Conservation (phyloP, 2,797 vertebrate genomes). For the Discoglossus pictus region DNA sequence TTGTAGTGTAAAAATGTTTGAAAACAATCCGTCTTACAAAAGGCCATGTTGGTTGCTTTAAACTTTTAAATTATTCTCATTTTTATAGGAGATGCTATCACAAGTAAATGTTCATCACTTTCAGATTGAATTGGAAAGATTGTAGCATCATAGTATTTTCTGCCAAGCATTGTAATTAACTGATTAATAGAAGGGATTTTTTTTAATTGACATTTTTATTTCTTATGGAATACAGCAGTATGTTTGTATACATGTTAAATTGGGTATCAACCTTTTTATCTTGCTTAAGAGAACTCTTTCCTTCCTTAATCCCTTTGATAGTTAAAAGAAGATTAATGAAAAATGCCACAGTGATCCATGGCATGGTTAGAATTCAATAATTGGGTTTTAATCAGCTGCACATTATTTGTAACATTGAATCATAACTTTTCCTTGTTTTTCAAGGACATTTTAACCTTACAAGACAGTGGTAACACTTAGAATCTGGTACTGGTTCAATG, state of each 20-base stretch:
- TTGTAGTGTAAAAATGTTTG: too few relatives aligned
- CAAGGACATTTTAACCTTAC: slow-evolving; percentile 53
- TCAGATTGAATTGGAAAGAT: slow-evolving; percentile 24
- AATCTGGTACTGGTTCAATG: slow-evolving; percentile 27
- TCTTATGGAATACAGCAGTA: slow-evolving; percentile 14
- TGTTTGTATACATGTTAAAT: slow-evolving; percentile 54
- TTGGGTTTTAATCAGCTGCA: slow-evolving; percentile 60
- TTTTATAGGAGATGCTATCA: too few relatives aligned
- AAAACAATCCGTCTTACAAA: too few relatives aligned
- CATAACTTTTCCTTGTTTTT: slow-evolving; percentile 50
- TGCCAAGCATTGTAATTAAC: slow-evolving; percentile 37
- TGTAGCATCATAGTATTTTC: slow-evolving; percentile 13
- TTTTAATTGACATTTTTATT: slow-evolving; percentile 41
- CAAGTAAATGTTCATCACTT: too few relatives aligned
- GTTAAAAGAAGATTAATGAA: slow-evolving; percentile 58
- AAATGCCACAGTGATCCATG: slow-evolving; percentile 54
- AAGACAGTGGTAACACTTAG: slow-evolving; percentile 27
- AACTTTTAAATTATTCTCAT: too few relatives aligned
- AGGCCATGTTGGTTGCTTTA: too few relatives aligned
- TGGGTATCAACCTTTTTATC: slow-evolving; percentile 45
- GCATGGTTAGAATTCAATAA: slow-evolving; percentile 55
- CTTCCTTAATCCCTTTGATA: slow-evolving; percentile 55
- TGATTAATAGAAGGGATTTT: slow-evolving; percentile 30
- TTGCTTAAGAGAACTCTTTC: slow-evolving; percentile 53
- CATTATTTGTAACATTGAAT: slow-evolving; percentile 57